Percentiles rank a stretch among this genome's conserved stretches.
Conservation (phyloP, 2,797 vertebrate species). For the Channa striata region DNA sequence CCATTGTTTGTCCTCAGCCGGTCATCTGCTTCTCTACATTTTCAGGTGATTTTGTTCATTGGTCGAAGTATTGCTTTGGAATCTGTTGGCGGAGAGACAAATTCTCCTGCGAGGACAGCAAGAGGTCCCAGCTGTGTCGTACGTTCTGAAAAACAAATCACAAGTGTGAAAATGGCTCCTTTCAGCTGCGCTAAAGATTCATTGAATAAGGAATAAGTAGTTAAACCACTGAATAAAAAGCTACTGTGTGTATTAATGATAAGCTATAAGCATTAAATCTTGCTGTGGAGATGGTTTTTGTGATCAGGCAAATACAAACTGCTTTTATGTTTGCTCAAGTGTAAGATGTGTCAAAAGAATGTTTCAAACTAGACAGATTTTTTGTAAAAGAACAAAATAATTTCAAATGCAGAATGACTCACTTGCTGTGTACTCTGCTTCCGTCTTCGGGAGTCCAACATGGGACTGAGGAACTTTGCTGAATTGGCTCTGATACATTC, state of each 20-base stretch:
- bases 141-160: conserved; percentile 57
- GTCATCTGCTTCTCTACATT: neutral
- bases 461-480: conserved; percentile 3
- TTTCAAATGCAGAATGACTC: neutral
- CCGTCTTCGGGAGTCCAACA: conserved; percentile 35
- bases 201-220: neutral
- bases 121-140: conserved; percentile 68
- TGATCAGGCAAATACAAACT: neutral
- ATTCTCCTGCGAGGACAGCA: conserved; percentile 44
- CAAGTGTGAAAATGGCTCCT: neutral
- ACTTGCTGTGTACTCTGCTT: conserved; percentile 29
- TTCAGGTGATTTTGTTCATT: conserved; percentile 18
- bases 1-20: too few species aligned
- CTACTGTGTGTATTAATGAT: neutral
- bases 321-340: neutral
- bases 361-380: neutral
- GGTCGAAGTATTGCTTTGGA: neutral
- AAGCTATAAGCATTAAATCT: neutral
- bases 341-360: neutral
- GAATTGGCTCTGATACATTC: conserved; percentile 5
- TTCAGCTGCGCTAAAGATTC: neutral
- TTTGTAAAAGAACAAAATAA: neutral
- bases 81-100: neutral
- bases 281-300: neutral
- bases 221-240: neutral